A percentile compares a stretch with the other conserved stretches of the same genome.
These are phyloP conservation scores for Pomacea canaliculata DNA, from an alignment of 2,888 invertebrate species.

Conservation along the genomic window DNA sequence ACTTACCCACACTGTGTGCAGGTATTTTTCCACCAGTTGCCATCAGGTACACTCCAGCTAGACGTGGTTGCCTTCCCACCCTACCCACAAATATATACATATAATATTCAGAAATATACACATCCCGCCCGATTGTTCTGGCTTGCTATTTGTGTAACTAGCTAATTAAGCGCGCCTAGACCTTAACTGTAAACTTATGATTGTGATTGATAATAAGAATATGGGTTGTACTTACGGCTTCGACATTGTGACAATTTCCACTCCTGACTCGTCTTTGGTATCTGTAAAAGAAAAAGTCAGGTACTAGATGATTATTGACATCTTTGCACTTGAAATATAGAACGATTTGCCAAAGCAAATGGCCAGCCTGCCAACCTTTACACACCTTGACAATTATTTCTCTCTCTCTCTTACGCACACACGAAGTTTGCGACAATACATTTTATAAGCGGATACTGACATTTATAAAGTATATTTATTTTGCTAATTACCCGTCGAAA, in stretches of 20 bases:
- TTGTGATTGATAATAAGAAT: no score
- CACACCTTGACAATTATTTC: not conserved
- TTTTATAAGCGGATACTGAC: not conserved
- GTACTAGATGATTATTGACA: slow-evolving; percentile 20
- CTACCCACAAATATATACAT: slow-evolving; percentile 40
- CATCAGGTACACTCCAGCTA: slow-evolving; percentile 91
- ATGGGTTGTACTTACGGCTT: slow-evolving; percentile 28
- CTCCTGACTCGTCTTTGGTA: slow-evolving; percentile 69
- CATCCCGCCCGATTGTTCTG: no score
- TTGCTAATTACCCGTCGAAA: no score
- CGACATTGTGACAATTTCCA: slow-evolving; percentile 58
- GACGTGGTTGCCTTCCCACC: slow-evolving; percentile 79
- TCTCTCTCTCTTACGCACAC: not conserved
- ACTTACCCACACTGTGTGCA: slow-evolving; percentile 71
- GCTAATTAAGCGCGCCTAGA: no score
- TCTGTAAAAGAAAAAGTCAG: slow-evolving; percentile 45
- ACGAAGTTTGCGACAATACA: not conserved
- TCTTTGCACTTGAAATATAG: not conserved
- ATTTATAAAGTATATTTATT: no score
- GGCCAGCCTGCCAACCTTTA: not conserved
- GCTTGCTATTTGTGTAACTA: no score
- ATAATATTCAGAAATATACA: not conserved
- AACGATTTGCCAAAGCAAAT: not conserved
- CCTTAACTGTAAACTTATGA: no score
- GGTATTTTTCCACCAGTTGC: slow-evolving; percentile 88